Evolutionary conservation across 2,797 vertebrate genomes (phyloP), one percentile per base, ranked within the genome.

Genomic region (Melanotaenia parkinsoni): DNA sequence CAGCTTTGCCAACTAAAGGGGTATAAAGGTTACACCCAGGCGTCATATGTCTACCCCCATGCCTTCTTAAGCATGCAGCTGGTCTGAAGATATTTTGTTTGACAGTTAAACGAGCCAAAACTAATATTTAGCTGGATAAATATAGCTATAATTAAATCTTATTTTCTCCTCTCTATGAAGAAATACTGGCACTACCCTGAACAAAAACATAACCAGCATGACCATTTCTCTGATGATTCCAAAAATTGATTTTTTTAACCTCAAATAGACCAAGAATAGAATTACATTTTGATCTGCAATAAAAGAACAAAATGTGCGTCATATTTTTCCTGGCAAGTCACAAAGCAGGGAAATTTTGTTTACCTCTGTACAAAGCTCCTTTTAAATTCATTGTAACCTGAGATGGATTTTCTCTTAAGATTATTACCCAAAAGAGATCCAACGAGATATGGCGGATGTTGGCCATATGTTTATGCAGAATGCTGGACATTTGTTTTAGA

Each of bases 1-100:
- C 56, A 45, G 60, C 86, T 70, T 77, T 79, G 75, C 83, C 89
- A 86, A 74, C 69, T 35, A 58, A 59, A 79, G 63, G 71, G 82
- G 75, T 61, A 38, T 83, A 92, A 95, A 94, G 91, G 93, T 93
- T 90, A 84, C 57, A 67, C 62, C 68, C n/a, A 63, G 57, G 80
- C 51, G 26, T 22, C 47, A 65, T 43, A 13, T 84, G 63, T 35
- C 67, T 26, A 54, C 70, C 63, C 53, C 22, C 6, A 26, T 7
- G 50, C 24, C 71, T 72, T 61, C 67, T 83, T 67, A 86, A 71
- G 63, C 33, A 81, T 73, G 67, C 61, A 77, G 63, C 75, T 58
- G 60, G 45, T 72, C 51, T 63, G 28, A 35, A 78, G 53, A 72
- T 57, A 51, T 81, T 79, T 70, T 14, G 47, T 18, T 37, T 20